Conservation (phyloP, 2,113 vertebrate genomes). For the Dendropsophus ebraccatus region DNA sequence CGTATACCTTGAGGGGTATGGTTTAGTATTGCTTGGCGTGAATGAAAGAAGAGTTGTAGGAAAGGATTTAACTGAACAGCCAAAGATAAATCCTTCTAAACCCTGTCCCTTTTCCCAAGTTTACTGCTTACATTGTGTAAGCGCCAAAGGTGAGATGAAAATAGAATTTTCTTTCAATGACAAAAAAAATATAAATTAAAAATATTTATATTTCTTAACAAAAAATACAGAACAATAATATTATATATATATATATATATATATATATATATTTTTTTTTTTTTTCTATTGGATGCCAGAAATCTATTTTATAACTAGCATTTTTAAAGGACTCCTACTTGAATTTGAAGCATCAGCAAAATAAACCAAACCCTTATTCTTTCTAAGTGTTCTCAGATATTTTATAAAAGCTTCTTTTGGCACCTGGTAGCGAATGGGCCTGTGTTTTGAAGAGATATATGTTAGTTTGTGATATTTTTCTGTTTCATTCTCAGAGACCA, state of each 20-base stretch:
- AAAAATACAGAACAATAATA: no score
- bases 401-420: neutral
- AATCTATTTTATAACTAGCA: neutral
- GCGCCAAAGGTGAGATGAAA: neutral
- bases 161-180: no score
- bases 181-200: no score
- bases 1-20: neutral
- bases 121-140: neutral
- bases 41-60: no score
- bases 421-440: neutral
- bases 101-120: neutral
- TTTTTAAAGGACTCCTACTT: neutral
- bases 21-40: no score
- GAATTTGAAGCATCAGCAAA: neutral
- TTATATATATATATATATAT: no score
- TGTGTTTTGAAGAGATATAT: slow-evolving; percentile 10
- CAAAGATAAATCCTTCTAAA: neutral
- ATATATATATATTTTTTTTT: no score
- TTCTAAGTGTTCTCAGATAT: neutral
- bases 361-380: neutral
- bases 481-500: neutral
- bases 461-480: slow-evolving; percentile 22
- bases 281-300: neutral
- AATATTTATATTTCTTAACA: no score
- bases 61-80: no score